These are phyloP conservation scores for Lutraria rhynchaena DNA, from an alignment of 1,140 invertebrate genomes.

Conservation along the genomic window DNA sequence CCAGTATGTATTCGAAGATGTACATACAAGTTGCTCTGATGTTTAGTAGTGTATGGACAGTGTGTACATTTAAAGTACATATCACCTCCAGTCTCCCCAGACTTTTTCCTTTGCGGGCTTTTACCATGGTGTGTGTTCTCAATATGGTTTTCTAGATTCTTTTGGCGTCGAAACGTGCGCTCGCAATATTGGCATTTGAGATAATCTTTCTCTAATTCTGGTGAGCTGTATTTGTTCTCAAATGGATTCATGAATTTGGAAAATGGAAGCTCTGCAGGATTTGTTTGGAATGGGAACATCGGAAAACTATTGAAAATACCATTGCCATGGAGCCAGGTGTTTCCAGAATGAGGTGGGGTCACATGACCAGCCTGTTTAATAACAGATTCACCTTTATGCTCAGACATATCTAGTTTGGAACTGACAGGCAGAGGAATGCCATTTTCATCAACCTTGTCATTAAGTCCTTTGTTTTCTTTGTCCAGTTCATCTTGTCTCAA, in stretches of 20 bases:
- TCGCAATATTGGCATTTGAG: conserved; percentile 81
- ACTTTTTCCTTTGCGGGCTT: conserved; percentile 66
- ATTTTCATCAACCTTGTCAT: conserved; percentile 17
- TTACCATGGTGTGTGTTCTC: conserved; percentile 80
- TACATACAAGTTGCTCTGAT: conserved; percentile 81
- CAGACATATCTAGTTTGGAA: conserved; percentile 25
- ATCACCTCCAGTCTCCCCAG: conserved; percentile 72
- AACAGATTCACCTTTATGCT: conserved; percentile 41
- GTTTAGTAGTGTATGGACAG: conserved; percentile 81
- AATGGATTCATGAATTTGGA: conserved; percentile 74
- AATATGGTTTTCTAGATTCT: conserved; percentile 79
- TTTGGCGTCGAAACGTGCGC: conserved; percentile 78
- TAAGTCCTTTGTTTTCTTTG: conserved; percentile 45
- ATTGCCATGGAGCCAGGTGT: conserved; percentile 69
- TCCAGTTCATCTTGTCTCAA: conserved; percentile 35
- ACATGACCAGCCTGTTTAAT: conserved; percentile 51
- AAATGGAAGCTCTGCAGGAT: conserved; percentile 71
- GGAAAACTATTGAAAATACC: conserved; percentile 70
- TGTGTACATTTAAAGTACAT: conserved; percentile 82
- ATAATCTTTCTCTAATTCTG: conserved; percentile 79
- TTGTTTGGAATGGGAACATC: conserved; percentile 74
- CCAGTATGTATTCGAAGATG: conserved; percentile 81
- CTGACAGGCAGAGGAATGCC: conserved; percentile 36
- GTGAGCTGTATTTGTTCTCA: conserved; percentile 68
- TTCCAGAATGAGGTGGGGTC: conserved; percentile 54